A percentile compares a stretch with the other conserved stretches of the same genome.
These are phyloP conservation scores for Polyergus mexicanus DNA, from an alignment of 1,140 invertebrate species.

Conservation along the genomic window DNA sequence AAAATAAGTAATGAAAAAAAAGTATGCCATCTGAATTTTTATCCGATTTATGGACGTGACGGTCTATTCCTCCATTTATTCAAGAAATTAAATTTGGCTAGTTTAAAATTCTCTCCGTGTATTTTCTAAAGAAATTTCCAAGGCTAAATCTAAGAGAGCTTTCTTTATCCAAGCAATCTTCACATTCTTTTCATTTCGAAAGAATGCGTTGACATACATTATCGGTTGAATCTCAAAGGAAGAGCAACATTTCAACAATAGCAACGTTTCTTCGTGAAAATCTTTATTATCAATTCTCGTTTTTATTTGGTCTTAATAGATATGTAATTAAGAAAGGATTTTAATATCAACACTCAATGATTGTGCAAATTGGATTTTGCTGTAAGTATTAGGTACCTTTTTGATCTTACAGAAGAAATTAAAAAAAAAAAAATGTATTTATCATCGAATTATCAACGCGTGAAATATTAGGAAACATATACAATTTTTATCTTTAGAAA, in stretches of 20 bases:
- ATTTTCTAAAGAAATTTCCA: background rate
- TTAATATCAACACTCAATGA: background rate
- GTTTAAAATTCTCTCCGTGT: slow-evolving; percentile 33
- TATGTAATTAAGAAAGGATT: background rate
- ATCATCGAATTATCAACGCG: slow-evolving; percentile 31
- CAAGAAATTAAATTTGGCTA: slow-evolving; percentile 37
- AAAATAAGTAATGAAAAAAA: slow-evolving; percentile 46
- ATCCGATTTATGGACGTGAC: background rate
- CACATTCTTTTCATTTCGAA: background rate
- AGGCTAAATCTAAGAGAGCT: slow-evolving; percentile 13
- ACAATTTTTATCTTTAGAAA: background rate
- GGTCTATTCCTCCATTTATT: slow-evolving; percentile 46
- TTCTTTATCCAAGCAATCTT: background rate
- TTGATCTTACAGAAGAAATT: background rate
- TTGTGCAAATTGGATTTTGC: background rate
- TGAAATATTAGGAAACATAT: slow-evolving; percentile 35
- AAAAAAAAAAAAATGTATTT: background rate
- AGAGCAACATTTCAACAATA: too few species aligned
- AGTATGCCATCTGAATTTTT: slow-evolving; percentile 46
- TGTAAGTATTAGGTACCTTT: slow-evolving; percentile 2
- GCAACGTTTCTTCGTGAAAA: too few species aligned
- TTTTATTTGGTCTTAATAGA: background rate
- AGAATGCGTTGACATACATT: slow-evolving; percentile 12
- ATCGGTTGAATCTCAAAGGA: slow-evolving; percentile 2
- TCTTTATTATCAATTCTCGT: background rate